Evolutionary conservation across 2,888 invertebrate genomes (phyloP).

Genomic region (Sturmia bella): DNA sequence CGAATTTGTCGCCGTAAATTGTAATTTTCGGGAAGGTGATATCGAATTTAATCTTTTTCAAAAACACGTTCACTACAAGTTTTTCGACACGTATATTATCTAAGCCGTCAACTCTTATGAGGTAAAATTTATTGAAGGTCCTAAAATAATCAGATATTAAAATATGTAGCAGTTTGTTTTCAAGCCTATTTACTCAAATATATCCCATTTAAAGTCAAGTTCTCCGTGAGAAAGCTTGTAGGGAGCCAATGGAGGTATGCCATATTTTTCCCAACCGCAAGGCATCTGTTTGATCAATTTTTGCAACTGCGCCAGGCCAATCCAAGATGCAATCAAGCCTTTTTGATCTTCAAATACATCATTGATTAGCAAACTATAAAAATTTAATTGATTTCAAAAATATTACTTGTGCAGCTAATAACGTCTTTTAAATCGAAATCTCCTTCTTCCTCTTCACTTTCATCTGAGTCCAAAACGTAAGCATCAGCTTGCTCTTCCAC

Average conservation of each 20-base stretch:
- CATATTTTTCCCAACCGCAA: conserved; percentile 76
- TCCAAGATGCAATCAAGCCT: conserved; percentile 75
- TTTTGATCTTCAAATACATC: not conserved
- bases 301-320: conserved; percentile 75
- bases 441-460: conserved; percentile 75
- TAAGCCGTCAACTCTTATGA: conserved; percentile 76
- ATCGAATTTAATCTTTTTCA: conserved; percentile 75
- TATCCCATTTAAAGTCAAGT: conserved; percentile 72
- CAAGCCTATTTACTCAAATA: conserved; percentile 72
- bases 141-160: conserved; percentile 52
- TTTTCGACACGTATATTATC: conserved; percentile 76
- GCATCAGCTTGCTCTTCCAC: conserved; percentile 30
- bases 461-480: conserved; percentile 57
- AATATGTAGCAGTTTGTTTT: not conserved
- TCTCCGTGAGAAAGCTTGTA: conserved; percentile 72
- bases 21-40: conserved; percentile 76
- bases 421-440: conserved; percentile 71
- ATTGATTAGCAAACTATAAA: not conserved
- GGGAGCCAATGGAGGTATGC: conserved; percentile 78
- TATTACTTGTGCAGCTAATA: conserved; percentile 74
- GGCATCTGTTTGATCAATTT: conserved; percentile 77
- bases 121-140: conserved; percentile 75
- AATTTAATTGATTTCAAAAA: not conserved
- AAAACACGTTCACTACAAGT: conserved; percentile 76
- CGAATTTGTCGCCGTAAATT: conserved; percentile 75